Base-by-base conservation (phyloP, 2,113 vertebrate species). In the Odontesthes bonariensis region DNA sequence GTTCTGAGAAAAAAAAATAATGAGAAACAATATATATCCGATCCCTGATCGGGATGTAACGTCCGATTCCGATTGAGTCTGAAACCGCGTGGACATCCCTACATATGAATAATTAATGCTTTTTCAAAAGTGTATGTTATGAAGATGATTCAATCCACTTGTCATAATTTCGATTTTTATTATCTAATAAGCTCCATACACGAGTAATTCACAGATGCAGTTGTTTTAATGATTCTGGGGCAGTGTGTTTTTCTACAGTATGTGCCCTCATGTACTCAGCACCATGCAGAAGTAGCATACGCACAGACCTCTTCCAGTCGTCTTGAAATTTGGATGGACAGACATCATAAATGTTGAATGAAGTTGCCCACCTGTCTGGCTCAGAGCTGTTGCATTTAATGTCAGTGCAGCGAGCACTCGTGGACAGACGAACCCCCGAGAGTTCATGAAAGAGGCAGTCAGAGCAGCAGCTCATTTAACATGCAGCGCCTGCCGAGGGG, bases 371-470 rank as follows among this genome's bases (percentile, higher is more conserved):
- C 88, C 86, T 89, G 84, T 84, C 75, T 83, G 81, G 58, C 60
- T 80, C 27, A 4, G 69, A 77, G 75, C 69, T 33, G 67, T 67
- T 60, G 69, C 52, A 46, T 90, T 90, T 88, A 82, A 88, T 85
- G 84, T 87, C 75, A 76, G 73, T 69, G 64, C 57, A 32, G 69
- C 20, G 14, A 44, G 73, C 6, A 31, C 54, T 16, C 23, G 61
- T 52, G 77, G 77, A 81, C 84, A 58, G 69, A 76, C 57, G 5
- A 76, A 65, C 88, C 86, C 83, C 69, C 2, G 57, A 84, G 86
- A 88, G 90, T 75, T 90, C 75, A 82, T 74, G 59, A 82, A 85
- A 85, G 77, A 89, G 71, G 75, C 76, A 82, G 78, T 72, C 74
- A 59, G 60, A 71, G 60, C 75, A 54, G 83, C 80, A 56, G 55